Evolutionary conservation across 2,797 vertebrate genomes (phyloP).

Genomic region (Syngnathus acus): DNA sequence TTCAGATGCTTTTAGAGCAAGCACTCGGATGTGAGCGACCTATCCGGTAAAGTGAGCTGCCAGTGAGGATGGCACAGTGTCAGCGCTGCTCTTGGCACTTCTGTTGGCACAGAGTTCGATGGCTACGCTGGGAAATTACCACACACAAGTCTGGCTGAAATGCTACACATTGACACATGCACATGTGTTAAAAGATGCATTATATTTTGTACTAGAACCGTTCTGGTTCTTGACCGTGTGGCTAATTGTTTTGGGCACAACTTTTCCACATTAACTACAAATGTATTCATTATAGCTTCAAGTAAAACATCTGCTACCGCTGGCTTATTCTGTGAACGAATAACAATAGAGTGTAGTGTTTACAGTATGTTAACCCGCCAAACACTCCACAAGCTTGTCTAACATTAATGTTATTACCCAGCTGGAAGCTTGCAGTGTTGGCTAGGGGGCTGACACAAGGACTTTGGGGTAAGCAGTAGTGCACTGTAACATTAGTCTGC

Average conservation of each 20-base stretch:
- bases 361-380: neutral
- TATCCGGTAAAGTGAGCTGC: conserved; percentile 42
- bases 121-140: conserved; percentile 20
- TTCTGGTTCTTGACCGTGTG: neutral
- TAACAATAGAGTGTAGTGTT: neutral
- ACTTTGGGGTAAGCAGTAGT: conserved; percentile 6
- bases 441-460: conserved; percentile 10
- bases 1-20: conserved; percentile 26
- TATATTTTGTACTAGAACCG: neutral
- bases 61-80: conserved; percentile 27
- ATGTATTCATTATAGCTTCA: neutral
- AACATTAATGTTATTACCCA: neutral
- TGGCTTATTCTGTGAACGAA: neutral
- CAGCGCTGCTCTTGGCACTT: conserved; percentile 15
- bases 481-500: conserved; percentile 13
- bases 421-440: neutral
- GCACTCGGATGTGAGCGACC: conserved; percentile 19
- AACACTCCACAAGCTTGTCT: neutral
- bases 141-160: conserved; percentile 15
- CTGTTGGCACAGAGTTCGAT: conserved; percentile 52
- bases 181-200: conserved; percentile 21
- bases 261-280: neutral
- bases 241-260: neutral
- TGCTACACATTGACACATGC: conserved; percentile 32
- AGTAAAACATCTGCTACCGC: neutral